Evolutionary conservation across 2,888 invertebrate species (phyloP).

Genomic region (Scaptomyza cyrtandrae): DNA sequence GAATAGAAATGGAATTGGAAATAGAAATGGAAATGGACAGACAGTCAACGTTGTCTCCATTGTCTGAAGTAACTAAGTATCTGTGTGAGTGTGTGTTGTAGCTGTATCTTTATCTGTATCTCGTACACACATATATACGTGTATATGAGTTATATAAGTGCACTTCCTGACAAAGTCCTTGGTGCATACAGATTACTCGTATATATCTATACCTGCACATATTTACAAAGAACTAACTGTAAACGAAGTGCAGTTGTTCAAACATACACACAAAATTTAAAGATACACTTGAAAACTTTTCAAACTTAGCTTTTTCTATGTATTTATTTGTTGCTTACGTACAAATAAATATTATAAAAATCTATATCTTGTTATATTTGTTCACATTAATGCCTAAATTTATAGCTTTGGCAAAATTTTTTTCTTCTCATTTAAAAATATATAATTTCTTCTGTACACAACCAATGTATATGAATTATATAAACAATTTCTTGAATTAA

Average conservation of each 20-base stretch:
- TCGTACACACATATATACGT: neutral
- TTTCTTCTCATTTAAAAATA: too few species aligned
- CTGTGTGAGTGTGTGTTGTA: neutral
- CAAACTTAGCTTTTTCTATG: conserved; percentile 7
- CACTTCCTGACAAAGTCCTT: conserved; percentile 47
- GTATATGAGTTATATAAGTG: conserved; percentile 37
- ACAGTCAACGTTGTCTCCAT: conserved; percentile 37
- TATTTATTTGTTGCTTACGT: neutral
- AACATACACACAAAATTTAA: conserved; percentile 21
- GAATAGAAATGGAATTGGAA: neutral
- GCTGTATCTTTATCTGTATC: conserved; percentile 6
- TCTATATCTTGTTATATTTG: neutral
- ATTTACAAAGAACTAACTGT: conserved; percentile 30
- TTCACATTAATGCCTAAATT: neutral
- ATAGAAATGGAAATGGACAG: neutral
- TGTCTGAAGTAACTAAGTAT: conserved; percentile 35
- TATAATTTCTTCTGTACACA: too few species aligned
- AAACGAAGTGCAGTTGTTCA: conserved; percentile 10
- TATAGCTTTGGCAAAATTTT: too few species aligned
- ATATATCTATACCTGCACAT: conserved; percentile 2
- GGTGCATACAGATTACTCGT: conserved; percentile 20
- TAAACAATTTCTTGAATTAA: too few species aligned
- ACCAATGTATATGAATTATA: too few species aligned
- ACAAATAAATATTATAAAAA: neutral
- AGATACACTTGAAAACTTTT: conserved; percentile 3